Base-by-base conservation (phyloP, 2,888 invertebrate species). In the Parapristionchus giblindavisi region DNA sequence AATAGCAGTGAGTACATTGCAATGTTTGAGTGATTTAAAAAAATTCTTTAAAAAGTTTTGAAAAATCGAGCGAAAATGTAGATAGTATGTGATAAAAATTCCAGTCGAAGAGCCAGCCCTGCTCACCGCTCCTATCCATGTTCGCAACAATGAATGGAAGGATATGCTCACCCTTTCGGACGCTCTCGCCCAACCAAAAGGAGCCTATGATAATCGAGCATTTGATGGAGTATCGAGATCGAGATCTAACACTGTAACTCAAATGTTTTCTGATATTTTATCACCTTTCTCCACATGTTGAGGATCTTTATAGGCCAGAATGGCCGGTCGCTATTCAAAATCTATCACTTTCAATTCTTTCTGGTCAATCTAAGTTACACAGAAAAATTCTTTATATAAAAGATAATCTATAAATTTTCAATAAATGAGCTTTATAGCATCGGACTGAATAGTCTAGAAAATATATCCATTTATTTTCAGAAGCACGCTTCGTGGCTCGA, bases 401-500 rank as follows among this genome's bases (percentile, higher is more conserved):
- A n/a, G n/a, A n/a, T n/a, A n/a, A n/a, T n/a, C n/a, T n/a, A n/a
- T n/a, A n/a, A n/a, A n/a, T n/a, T n/a, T n/a, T n/a, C n/a, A n/a
- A n/a, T n/a, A n/a, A n/a, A n/a, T n/a, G n/a, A n/a, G n/a, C n/a
- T n/a, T n/a, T n/a, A n/a, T n/a, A n/a, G n/a, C n/a, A n/a, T n/a
- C n/a, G n/a, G n/a, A n/a, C n/a, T n/a, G 48, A 21, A 11, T 48
- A 48, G 14, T 56, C 24, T 24, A 24, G 27, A 8, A 8, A 56
- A 8, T 27, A 56, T 11, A 56, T n/a, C 8, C 24, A 56, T 11
- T 8, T 8, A 56, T 27, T 24, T 8, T 8, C 34, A 60, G 34
- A 60, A 32, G 29, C 34, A 27, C 4, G 6, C 17, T 4, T 34
- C 60, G 54, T 97, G 96, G 96, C 94, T 96, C 87, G 96, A 96